phyloP scores from a whole-genome alignment of 2,113 vertebrate species.

The Colinus virginianus region DNA sequence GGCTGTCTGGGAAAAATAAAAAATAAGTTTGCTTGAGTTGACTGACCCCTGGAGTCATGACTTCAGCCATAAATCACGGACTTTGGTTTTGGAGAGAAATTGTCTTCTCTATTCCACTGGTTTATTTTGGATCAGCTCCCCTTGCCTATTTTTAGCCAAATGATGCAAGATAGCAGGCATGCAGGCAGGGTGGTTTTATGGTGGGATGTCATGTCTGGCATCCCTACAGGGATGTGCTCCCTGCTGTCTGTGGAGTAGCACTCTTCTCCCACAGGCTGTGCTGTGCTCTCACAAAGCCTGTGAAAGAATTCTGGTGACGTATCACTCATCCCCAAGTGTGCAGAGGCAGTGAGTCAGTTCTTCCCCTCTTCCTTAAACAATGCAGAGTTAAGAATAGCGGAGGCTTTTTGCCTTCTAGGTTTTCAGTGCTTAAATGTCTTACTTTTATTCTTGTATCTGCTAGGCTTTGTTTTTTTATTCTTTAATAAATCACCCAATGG shows the following conservation, averaged over 20 bases:
- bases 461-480: neutral
- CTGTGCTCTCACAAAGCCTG: neutral
- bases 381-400: neutral
- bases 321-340: neutral
- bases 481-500: neutral
- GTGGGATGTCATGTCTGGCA: neutral
- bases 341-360: constrained; percentile 30
- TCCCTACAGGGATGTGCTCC: neutral
- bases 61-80: neutral
- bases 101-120: neutral
- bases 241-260: fast-evolving
- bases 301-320: neutral
- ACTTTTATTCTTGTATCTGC: neutral
- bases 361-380: constrained; percentile 12
- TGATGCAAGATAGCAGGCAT: neutral
- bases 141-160: neutral
- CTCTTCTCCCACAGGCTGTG: neutral
- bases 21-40: neutral
- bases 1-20: neutral
- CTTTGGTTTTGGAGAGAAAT: neutral
- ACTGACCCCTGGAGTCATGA: neutral
- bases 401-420: neutral
- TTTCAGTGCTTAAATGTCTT: neutral
- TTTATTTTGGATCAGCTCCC: neutral
- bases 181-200: fast-evolving